Evolutionary conservation across 2,113 vertebrate genomes (phyloP).

Genomic region (Myotis brandtii): DNA sequence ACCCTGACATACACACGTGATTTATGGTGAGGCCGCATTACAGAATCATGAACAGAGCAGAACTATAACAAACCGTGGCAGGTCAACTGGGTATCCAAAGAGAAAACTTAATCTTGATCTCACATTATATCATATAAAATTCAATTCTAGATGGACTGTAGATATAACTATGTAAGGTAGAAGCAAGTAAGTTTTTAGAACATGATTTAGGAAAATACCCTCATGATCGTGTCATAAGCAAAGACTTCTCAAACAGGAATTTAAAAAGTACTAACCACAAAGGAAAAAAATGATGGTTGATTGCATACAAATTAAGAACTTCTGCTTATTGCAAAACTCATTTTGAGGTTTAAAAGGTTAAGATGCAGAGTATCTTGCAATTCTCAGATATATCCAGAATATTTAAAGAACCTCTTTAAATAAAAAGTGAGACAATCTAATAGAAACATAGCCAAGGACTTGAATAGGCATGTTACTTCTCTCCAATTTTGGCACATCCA

Average conservation of each 20-base stretch:
- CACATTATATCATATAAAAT: not conserved
- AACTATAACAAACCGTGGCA: not conserved
- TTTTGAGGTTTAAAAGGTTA: not conserved
- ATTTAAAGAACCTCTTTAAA: not conserved
- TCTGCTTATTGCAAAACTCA: not conserved
- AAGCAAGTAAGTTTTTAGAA: conserved; percentile 13
- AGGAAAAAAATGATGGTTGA: not conserved
- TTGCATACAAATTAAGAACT: not conserved
- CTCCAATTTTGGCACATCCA: not conserved
- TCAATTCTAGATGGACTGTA: not conserved
- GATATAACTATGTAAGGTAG: not conserved
- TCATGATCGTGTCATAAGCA: not conserved
- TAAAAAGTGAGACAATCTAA: not conserved
- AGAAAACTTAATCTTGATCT: not conserved
- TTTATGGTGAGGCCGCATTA: not conserved
- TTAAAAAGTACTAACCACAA: not conserved
- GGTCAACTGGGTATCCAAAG: not conserved
- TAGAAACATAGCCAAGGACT: conserved; percentile 8
- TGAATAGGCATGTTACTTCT: not conserved
- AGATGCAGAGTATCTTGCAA: not conserved
- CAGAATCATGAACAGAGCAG: not conserved
- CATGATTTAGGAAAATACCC: not conserved
- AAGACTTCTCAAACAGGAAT: not conserved
- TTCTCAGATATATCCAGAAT: not conserved
- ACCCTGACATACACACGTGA: not conserved